A percentile compares a stretch with the other conserved stretches of the same genome.
Conservation (phyloP, 2,113 vertebrate species). For the Brachionichthys hirsutus region DNA sequence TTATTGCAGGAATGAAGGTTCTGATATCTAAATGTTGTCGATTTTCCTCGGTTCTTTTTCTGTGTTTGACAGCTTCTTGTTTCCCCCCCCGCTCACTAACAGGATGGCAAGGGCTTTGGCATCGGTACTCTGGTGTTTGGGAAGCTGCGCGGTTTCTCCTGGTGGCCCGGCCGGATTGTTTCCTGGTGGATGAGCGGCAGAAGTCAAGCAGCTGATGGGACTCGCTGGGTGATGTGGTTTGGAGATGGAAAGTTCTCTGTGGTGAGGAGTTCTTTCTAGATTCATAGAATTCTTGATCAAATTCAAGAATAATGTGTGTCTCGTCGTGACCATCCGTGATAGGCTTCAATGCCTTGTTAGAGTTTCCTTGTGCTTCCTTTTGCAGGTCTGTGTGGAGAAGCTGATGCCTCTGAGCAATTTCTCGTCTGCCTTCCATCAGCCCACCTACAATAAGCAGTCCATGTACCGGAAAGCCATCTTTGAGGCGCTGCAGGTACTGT, state of each 20-base stretch:
- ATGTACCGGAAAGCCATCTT: constrained; percentile 99
- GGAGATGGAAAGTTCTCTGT: constrained; percentile 98
- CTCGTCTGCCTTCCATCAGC: constrained; percentile 92
- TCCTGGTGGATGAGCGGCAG: constrained; percentile 97
- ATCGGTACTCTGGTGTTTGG: constrained; percentile 94
- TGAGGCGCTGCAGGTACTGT: constrained; percentile 90
- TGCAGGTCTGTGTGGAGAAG: constrained; percentile 95
- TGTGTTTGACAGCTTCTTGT: not conserved
- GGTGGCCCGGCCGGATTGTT: constrained; percentile 98
- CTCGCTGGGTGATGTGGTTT: constrained; percentile 99
- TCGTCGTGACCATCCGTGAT: too few relatives aligned
- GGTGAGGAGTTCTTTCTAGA: constrained; percentile 71
- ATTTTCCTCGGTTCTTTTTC: not conserved
- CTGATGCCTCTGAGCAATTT: constrained; percentile 91
- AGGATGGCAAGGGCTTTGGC: constrained; percentile 92
- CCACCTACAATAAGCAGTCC: constrained; percentile 96
- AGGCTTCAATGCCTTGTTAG: not conserved
- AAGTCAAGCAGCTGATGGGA: constrained; percentile 92
- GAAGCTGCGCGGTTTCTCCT: constrained; percentile 95
- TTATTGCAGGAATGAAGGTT: not conserved
- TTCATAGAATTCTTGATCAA: too few relatives aligned
- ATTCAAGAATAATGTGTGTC: too few relatives aligned
- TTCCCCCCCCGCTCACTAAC: constrained; percentile 4
- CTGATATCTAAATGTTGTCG: not conserved
- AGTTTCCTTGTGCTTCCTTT: not conserved